Conservation (phyloP, 1,140 invertebrate species). For the Dreissena rostriformis region DNA sequence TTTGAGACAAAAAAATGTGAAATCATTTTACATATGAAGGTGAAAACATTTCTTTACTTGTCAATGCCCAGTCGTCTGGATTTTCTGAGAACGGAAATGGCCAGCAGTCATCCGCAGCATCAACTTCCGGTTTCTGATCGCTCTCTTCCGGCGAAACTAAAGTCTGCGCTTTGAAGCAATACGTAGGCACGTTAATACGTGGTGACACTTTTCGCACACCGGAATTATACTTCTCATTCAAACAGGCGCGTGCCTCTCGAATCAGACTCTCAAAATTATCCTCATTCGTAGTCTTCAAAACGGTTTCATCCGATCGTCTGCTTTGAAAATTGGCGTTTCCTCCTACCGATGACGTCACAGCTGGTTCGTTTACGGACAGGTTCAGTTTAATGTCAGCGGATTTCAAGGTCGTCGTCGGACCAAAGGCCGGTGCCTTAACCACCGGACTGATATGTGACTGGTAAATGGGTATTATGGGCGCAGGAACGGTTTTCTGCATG, state of each 20-base stretch:
- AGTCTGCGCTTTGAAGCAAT: no score
- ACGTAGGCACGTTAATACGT: not conserved
- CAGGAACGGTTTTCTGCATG: not conserved
- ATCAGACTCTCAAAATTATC: not conserved
- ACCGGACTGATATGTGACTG: not conserved
- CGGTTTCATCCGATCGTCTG: not conserved
- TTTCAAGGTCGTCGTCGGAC: not conserved
- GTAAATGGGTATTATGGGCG: not conserved
- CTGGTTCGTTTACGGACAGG: not conserved
- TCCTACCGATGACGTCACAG: not conserved
- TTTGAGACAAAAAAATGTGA: not conserved
- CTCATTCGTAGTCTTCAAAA: not conserved
- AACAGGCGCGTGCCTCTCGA: not conserved
- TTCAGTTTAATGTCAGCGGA: not conserved
- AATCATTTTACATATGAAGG: not conserved
- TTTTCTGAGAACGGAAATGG: slow-evolving; percentile 48
- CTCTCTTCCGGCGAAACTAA: not conserved
- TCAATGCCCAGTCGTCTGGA: slow-evolving; percentile 16
- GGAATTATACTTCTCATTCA: not conserved
- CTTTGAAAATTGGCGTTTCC: not conserved
- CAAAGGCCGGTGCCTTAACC: not conserved
- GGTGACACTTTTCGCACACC: not conserved
- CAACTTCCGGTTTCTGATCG: not conserved
- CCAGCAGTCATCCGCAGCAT: slow-evolving; percentile 17
- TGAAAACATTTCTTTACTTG: slow-evolving; percentile 12